These are phyloP conservation scores for Entomyzon cyanotis DNA, from an alignment of 2,113 vertebrate species.

Conservation along the genomic window DNA sequence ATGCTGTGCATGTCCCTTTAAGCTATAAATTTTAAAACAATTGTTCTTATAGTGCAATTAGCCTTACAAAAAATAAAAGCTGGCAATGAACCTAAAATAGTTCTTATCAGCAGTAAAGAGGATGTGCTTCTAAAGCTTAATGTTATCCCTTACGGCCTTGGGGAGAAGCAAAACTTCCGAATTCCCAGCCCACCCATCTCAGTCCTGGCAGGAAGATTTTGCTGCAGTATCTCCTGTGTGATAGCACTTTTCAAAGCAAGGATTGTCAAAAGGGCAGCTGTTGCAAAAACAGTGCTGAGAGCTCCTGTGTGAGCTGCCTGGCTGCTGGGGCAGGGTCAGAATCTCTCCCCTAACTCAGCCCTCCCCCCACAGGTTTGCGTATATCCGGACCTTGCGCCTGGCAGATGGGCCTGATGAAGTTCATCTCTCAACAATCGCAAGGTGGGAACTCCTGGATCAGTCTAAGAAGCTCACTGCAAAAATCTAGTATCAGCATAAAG, in stretches of 20 bases:
- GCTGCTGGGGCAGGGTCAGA: not conserved
- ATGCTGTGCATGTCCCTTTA: not conserved
- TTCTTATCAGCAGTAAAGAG: not conserved
- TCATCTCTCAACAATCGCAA: slow-evolving; percentile 86
- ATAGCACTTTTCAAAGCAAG: not conserved
- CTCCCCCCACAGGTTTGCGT: slow-evolving; percentile 76
- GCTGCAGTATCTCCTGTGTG: not conserved
- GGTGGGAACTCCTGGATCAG: slow-evolving; percentile 85
- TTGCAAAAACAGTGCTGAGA: not conserved
- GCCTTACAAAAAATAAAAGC: not conserved
- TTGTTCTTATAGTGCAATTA: not conserved
- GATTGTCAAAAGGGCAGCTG: fast-evolving
- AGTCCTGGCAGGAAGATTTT: not conserved
- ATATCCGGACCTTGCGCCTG: slow-evolving; percentile 78
- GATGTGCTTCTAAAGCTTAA: not conserved
- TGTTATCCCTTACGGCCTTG: not conserved
- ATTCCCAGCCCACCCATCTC: not conserved
- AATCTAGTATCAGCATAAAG: slow-evolving; percentile 64
- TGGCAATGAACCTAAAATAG: not conserved
- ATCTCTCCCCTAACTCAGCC: not conserved
- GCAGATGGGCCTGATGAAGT: slow-evolving; percentile 93
- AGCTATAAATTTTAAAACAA: not conserved
- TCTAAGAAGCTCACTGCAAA: slow-evolving; percentile 70
- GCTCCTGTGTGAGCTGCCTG: fast-evolving
- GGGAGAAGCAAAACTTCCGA: not conserved